A percentile compares a stretch with the other conserved stretches of the same genome.
phyloP scores from a whole-genome alignment of 2,113 vertebrate species.

The Lepisosteus oculatus region DNA sequence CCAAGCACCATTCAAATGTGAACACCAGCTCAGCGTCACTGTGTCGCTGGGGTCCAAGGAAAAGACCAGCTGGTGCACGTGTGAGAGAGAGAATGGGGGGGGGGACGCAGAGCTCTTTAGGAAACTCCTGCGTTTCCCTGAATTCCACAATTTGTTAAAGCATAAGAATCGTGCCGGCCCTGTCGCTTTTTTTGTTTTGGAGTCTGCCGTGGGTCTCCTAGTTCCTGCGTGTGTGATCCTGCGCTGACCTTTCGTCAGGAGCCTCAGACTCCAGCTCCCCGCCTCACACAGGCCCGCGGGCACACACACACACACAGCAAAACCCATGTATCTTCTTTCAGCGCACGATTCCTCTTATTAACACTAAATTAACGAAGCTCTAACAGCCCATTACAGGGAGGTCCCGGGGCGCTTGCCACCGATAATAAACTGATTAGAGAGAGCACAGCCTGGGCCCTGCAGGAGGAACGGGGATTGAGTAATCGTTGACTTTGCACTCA shows the following conservation, averaged over 20 bases:
- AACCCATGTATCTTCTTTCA: not conserved
- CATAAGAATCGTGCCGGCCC: not conserved
- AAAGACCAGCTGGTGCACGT: not conserved
- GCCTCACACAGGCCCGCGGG: not conserved
- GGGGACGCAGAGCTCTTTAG: not conserved
- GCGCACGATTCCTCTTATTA: constrained; percentile 14
- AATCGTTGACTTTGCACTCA: constrained; percentile 23
- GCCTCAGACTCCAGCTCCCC: too few species aligned
- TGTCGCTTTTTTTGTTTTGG: not conserved
- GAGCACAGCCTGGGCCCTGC: not conserved
- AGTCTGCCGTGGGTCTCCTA: not conserved
- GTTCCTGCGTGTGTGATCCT: too few species aligned
- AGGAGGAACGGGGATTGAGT: constrained; percentile 9
- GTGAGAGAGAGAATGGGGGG: not conserved
- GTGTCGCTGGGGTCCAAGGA: constrained; percentile 8
- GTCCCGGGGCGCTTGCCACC: constrained; percentile 6
- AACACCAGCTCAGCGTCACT: constrained; percentile 18
- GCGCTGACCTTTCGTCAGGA: too few species aligned
- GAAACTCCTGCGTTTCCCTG: not conserved
- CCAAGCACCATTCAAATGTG: constrained; percentile 17
- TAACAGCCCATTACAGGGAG: not conserved
- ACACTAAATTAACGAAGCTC: constrained; percentile 9
- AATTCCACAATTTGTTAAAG: constrained; percentile 6
- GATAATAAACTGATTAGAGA: constrained; percentile 21
- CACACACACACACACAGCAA: constrained; percentile 3